Conservation (phyloP, 2,888 invertebrate species). For the Brachyptera risi region DNA sequence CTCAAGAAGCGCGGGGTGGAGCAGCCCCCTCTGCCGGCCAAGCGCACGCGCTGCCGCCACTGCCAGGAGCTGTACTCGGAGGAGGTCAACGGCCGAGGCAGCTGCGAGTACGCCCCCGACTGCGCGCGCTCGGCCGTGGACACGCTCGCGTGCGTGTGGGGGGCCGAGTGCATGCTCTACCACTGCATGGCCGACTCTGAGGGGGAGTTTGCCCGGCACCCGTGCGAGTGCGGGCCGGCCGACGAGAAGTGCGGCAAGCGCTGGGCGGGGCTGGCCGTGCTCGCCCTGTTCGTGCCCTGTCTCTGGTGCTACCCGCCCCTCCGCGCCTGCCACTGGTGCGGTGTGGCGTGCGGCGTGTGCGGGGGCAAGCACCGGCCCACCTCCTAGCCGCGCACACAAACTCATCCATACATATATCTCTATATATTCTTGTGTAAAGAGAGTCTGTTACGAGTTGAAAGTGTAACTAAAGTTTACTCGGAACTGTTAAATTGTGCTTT, state of each 20-base stretch:
- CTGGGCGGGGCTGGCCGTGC: constrained; percentile 81
- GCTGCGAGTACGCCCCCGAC: constrained; percentile 85
- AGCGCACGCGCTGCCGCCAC: constrained; percentile 56
- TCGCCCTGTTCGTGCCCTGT: constrained; percentile 87
- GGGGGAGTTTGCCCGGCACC: constrained; percentile 79
- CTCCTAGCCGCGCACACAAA: constrained; percentile 31
- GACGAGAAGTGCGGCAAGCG: constrained; percentile 72
- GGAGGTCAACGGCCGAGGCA: constrained; percentile 80
- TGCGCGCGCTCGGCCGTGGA: constrained; percentile 75
- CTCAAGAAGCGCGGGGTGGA: constrained; percentile 62
- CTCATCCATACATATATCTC: constrained; percentile 12
- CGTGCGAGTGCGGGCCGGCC: constrained; percentile 64
- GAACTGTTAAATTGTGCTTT: constrained; percentile 12
- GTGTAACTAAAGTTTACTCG: constrained; percentile 10
- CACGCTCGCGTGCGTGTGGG: constrained; percentile 76
- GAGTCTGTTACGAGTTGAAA: constrained; percentile 3
- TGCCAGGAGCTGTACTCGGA: constrained; percentile 78
- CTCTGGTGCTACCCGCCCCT: constrained; percentile 91
- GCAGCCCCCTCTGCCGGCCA: constrained; percentile 44
- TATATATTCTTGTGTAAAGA: not conserved
- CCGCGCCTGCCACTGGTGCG: constrained; percentile 77
- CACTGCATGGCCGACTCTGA: constrained; percentile 91
- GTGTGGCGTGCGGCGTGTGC: constrained; percentile 73
- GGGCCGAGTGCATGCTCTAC: constrained; percentile 87
- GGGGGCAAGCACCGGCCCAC: constrained; percentile 67